Percentiles rank a stretch among this genome's conserved stretches.
Conservation (phyloP, 2,888 invertebrate species). For the Adelphocoris suturalis region DNA sequence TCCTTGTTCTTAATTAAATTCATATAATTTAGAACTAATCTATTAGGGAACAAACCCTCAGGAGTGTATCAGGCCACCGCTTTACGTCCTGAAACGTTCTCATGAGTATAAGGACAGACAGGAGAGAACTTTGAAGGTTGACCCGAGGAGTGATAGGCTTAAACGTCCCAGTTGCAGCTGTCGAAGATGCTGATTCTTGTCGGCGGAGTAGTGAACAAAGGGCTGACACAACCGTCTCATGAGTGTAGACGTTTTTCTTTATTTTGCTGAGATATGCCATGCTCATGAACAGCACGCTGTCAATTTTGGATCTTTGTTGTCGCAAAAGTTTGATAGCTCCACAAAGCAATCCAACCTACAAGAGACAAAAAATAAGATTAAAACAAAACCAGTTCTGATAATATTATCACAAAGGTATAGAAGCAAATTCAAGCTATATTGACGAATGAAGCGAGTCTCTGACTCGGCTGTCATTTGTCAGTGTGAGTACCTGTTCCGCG, state of each 20-base stretch:
- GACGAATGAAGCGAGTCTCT: too few relatives aligned
- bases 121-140: slow-evolving; percentile 81
- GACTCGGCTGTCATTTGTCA: too few relatives aligned
- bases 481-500: too few relatives aligned
- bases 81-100: slow-evolving; percentile 89
- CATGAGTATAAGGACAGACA: slow-evolving; percentile 91
- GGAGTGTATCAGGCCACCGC: slow-evolving; percentile 95
- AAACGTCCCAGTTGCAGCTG: slow-evolving; percentile 64
- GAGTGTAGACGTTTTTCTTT: slow-evolving; percentile 87
- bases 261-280: slow-evolving; percentile 90
- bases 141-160: slow-evolving; percentile 75
- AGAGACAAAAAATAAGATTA: slow-evolving; percentile 73
- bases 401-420: too few relatives aligned
- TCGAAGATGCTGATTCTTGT: slow-evolving; percentile 79
- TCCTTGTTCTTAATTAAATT: too few relatives aligned
- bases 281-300: slow-evolving; percentile 86
- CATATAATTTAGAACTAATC: neutral
- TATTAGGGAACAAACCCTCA: slow-evolving; percentile 83
- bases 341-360: slow-evolving; percentile 87
- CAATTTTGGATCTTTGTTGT: slow-evolving; percentile 90
- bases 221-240: slow-evolving; percentile 87
- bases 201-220: slow-evolving; percentile 90
- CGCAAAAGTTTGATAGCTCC: slow-evolving; percentile 91
- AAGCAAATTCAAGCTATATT: too few relatives aligned
- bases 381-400: too few relatives aligned